Base-by-base conservation (phyloP, 2,797 vertebrate species). In the Tolypeutes matacus region DNA sequence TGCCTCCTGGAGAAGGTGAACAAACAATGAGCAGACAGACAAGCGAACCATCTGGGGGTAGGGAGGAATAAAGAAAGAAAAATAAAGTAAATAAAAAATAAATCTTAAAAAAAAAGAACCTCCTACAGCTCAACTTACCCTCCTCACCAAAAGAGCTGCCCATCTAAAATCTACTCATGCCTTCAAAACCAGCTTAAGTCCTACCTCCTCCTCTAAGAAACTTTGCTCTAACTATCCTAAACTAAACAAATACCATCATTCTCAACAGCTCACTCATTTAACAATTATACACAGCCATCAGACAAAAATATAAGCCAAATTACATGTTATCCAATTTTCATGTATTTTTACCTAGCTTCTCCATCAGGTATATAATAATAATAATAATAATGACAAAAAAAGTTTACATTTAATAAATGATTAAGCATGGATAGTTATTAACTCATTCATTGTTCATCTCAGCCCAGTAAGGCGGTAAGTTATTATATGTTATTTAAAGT, bases 271-370 rank as follows among this genome's bases (percentile, higher is more conserved):
- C 65, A 91, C 31, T 86, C 89, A 83, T 49, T 91, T 91, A 95
- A 77, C 80, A 93, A 86, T 93, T 84, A 89, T 36, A 96, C n/a
- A 72, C 12, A 72, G 69, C 31, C 72, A 89, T 86, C 62, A 96
- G 73, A 93, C 84, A 95, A 96, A 93, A 94, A 91, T 34, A 77
- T 69, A 96, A 90, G 58, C 51, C 69, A 95, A 95, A 78, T 76
- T 84, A 86, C 42, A 58, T 42, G 72, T 86, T 60, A 96, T 53
- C 78, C 96, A 88, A 88, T 89, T 87, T 92, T 93, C 88, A 92
- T 53, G 62, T 82, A 82, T 84, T 93, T 95, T 95, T 76, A 87
- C 39, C 36, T 78, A 86, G 60, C 51, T n/a, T 94, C 80, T 86
- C 83, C 39, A 65, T 65, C 56, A 17, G 67, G 46, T 89, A 91